phyloP scores from a whole-genome alignment of 2,888 invertebrate genomes.

The Amphimallon solstitiale region DNA sequence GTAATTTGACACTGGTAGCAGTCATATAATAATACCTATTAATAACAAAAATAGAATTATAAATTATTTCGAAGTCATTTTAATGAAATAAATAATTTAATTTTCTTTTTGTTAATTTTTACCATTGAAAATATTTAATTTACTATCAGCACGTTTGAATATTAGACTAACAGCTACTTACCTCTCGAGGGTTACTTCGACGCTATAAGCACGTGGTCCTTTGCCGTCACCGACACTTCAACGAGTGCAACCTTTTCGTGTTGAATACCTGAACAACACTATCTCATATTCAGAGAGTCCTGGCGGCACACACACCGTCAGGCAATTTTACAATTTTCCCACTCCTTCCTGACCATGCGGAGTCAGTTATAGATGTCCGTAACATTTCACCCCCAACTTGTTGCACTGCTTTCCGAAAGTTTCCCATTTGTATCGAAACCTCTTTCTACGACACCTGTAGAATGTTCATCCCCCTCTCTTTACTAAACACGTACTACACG shows the following conservation, averaged over 20 bases:
- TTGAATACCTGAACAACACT: conserved; percentile 22
- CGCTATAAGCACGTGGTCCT: conserved; percentile 5
- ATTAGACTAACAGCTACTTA: too few relatives aligned
- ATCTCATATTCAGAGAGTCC: neutral
- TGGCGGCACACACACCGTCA: neutral
- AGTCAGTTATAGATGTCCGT: conserved; percentile 16
- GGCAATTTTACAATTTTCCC: conserved; percentile 23
- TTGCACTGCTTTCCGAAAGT: neutral
- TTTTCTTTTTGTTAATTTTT: too few relatives aligned
- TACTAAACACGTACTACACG: too few relatives aligned
- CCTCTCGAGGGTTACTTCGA: neutral
- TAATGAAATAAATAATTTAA: too few relatives aligned
- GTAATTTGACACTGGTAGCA: too few relatives aligned
- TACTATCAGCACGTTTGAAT: too few relatives aligned
- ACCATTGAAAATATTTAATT: too few relatives aligned
- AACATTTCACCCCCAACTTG: conserved; percentile 21
- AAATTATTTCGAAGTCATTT: too few relatives aligned
- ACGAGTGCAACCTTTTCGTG: neutral
- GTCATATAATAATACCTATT: too few relatives aligned
- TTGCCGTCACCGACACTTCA: neutral
- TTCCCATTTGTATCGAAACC: neutral
- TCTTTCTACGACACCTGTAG: conserved; percentile 10
- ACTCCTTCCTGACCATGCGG: neutral
- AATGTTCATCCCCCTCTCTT: conserved; percentile 5
- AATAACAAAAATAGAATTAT: too few relatives aligned